Percentiles rank a stretch among this genome's conserved stretches.
Evolutionary conservation across 2,888 invertebrate genomes (phyloP).

Genomic region (Catocala nupta): DNA sequence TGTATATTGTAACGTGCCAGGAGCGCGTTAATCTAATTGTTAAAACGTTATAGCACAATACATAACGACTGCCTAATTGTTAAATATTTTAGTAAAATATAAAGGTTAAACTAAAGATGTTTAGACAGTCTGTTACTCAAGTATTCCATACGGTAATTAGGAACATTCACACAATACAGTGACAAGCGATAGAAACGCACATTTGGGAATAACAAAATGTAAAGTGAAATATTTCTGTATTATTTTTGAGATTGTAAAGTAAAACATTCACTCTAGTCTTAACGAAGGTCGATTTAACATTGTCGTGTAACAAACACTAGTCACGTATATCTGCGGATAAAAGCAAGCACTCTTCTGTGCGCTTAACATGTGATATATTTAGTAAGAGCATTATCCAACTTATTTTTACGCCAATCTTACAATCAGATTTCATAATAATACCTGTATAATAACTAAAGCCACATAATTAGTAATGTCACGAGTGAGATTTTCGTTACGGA

Average conservation of each 20-base stretch:
- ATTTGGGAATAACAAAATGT: slow-evolving; percentile 31
- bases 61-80: no score
- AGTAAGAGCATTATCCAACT: slow-evolving; percentile 21
- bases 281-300: slow-evolving; percentile 45
- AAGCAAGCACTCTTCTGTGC: slow-evolving; percentile 13
- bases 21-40: background rate
- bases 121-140: slow-evolving; percentile 15
- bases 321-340: slow-evolving; percentile 32
- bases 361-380: slow-evolving; percentile 26
- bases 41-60: no score
- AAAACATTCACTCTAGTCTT: slow-evolving; percentile 58
- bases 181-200: slow-evolving; percentile 33
- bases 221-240: slow-evolving; percentile 44
- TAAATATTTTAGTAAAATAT: no score
- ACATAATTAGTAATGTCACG: slow-evolving; percentile 22
- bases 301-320: slow-evolving; percentile 32
- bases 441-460: background rate
- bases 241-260: slow-evolving; percentile 53
- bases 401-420: slow-evolving; percentile 5
- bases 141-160: slow-evolving; percentile 1
- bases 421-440: background rate
- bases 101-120: no score
- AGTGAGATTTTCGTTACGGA: slow-evolving; percentile 38
- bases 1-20: background rate
- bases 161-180: slow-evolving; percentile 17